Evolutionary conservation across 2,797 vertebrate genomes (phyloP).

Genomic region (Channa striata): DNA sequence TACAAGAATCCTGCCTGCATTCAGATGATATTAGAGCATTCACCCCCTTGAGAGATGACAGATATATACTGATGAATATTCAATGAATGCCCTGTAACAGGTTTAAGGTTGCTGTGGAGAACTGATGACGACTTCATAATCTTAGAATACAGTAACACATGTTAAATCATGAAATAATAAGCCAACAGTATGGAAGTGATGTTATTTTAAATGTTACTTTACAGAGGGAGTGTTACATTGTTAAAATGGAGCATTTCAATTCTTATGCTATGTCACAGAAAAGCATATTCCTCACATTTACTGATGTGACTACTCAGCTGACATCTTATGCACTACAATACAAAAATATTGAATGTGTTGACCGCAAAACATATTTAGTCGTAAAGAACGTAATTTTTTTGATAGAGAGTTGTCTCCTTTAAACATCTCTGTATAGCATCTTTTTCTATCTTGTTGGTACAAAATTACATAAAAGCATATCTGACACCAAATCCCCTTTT

Average conservation of each 20-base stretch:
- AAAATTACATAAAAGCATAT: no score
- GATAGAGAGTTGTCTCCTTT: no score
- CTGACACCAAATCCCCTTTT: no score
- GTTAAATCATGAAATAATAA: slow-evolving; percentile 40
- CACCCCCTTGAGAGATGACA: slow-evolving; percentile 65
- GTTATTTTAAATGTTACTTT: background rate
- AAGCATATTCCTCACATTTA: no score
- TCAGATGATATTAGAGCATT: slow-evolving; percentile 62
- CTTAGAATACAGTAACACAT: slow-evolving; percentile 37
- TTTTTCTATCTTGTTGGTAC: no score
- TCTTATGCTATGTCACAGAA: background rate
- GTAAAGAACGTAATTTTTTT: no score
- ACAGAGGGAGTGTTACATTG: background rate
- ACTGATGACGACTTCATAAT: slow-evolving; percentile 40
- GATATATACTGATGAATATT: slow-evolving; percentile 70
- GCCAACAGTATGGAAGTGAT: background rate
- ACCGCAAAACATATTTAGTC: no score
- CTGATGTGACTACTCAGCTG: no score
- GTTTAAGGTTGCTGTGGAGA: slow-evolving; percentile 26
- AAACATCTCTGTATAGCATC: no score
- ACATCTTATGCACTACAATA: no score
- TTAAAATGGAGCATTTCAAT: background rate
- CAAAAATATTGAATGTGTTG: no score
- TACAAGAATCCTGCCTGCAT: slow-evolving; percentile 66
- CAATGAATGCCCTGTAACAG: slow-evolving; percentile 48